Base-by-base conservation (phyloP, 2,888 invertebrate genomes). In the Hydropsyche betteni region DNA sequence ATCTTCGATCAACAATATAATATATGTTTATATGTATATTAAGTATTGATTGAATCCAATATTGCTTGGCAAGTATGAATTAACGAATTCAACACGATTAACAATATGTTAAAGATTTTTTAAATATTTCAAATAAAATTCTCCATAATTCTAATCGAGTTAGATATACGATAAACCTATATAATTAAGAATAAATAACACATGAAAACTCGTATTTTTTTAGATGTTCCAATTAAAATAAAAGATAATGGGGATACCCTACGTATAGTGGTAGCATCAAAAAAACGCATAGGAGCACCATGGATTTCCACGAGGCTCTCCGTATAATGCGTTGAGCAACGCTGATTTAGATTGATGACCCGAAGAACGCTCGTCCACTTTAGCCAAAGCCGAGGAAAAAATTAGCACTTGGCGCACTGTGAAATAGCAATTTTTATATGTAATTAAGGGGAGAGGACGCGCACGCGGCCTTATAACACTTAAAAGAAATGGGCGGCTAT, bases 301-400 rank as follows among this genome's bases (percentile, higher is more conserved):
- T 36, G 74, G 33, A 38, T 7, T 34, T 51, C 64, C 61, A 14
- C 53, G 33, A 53, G 14, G 64, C 8, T 16, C 16, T 12, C 5
- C 55, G 69, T 24, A 24, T 24, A 24, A 24, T 24, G 24, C 51
- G 64, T 76, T 76, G 74, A 58, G 70, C 74, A 76, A 76, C 64
- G 61, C 14, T 70, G 74, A 76, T 70, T 74, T 74, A 74, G 69
- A 76, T 76, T 76, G 69, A 76, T 76, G 76, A 61, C 36, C 52
- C 38, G 70, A 76, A 64, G 52, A 69, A 52, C 61, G 36, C 69
- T 74, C 16, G 33, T 76, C 34, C 36, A 74, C 69, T 53, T 52
- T 8, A 10, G 16, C 33, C n/a, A 34, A 64, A 24, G 16, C 24
- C 24, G 24, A 14, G 14, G 55, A 53, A 38, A 64, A 76, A 76